Evolutionary conservation across 1,140 invertebrate species (phyloP).

Genomic region (Ceratosolen fusciceps): DNA sequence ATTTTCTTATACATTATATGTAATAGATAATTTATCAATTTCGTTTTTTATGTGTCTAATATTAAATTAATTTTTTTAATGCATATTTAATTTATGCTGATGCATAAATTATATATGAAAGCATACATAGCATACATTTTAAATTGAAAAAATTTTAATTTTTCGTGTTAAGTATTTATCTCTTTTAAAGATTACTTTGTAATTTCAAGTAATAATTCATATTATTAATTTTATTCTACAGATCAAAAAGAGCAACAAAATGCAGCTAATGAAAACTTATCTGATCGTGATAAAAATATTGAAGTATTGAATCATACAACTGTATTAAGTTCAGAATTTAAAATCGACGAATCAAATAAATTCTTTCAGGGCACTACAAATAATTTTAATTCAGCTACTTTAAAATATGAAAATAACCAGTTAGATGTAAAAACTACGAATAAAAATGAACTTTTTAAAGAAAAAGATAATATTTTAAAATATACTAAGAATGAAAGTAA

Average conservation of each 20-base stretch:
- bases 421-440: background rate
- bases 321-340: background rate
- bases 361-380: background rate
- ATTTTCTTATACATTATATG: too few relatives aligned
- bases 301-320: conserved; percentile 1
- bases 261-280: background rate
- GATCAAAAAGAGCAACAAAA: background rate
- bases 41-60: too few relatives aligned
- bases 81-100: too few relatives aligned
- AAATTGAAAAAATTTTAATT: too few relatives aligned
- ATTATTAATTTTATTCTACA: conserved; percentile 12
- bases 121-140: too few relatives aligned
- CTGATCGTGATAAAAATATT: background rate
- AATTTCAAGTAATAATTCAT: too few relatives aligned
- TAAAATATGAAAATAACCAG: background rate
- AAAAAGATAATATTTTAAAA: background rate
- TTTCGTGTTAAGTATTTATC: too few relatives aligned
- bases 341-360: background rate
- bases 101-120: too few relatives aligned
- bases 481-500: background rate
- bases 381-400: background rate
- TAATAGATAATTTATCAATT: too few relatives aligned
- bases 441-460: background rate
- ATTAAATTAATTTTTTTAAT: too few relatives aligned
- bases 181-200: too few relatives aligned